A percentile compares a stretch with the other conserved stretches of the same genome.
phyloP scores from a whole-genome alignment of 2,113 vertebrate species.

The Sinocyclocheilus maitianheensis region DNA sequence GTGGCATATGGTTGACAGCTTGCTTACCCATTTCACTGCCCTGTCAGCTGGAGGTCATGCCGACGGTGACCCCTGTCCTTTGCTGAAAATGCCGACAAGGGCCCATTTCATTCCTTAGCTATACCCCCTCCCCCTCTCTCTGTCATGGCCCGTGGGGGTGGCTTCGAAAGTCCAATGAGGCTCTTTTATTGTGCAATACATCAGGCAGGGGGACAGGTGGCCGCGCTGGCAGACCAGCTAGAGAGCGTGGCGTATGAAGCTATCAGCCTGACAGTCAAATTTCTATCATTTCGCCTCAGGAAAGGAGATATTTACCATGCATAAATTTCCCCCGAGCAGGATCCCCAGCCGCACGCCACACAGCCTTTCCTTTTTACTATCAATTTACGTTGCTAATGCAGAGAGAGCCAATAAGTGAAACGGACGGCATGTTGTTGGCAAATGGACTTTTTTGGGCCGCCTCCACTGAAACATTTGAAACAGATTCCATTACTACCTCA shows the following conservation, averaged over 20 bases:
- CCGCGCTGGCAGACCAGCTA: conserved; percentile 45
- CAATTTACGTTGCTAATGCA: conserved; percentile 30
- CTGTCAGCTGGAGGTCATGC: conserved; percentile 15
- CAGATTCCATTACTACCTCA: background rate
- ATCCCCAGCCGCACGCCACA: conserved; percentile 46
- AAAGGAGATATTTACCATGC: conserved; percentile 58
- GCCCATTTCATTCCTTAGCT: conserved; percentile 11
- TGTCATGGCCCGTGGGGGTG: background rate
- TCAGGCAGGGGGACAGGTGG: conserved; percentile 55
- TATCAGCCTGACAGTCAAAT: conserved; percentile 60
- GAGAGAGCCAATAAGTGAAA: conserved; percentile 32
- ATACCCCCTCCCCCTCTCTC: background rate
- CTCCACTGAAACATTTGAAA: background rate
- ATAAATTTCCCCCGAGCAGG: conserved; percentile 60
- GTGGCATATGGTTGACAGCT: conserved; percentile 30
- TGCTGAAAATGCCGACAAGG: conserved; percentile 13
- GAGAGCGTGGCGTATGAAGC: conserved; percentile 61
- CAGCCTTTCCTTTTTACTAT: conserved; percentile 19
- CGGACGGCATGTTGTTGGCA: conserved; percentile 13
- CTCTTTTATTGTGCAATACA: conserved; percentile 59
- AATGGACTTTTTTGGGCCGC: conserved; percentile 31
- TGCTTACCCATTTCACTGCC: conserved; percentile 25
- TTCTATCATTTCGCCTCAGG: conserved; percentile 43
- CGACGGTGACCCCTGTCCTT: conserved; percentile 36
- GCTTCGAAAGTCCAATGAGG: conserved; percentile 50